Conservation (phyloP, 2,888 invertebrate species). For the Pollenia amentaria region DNA sequence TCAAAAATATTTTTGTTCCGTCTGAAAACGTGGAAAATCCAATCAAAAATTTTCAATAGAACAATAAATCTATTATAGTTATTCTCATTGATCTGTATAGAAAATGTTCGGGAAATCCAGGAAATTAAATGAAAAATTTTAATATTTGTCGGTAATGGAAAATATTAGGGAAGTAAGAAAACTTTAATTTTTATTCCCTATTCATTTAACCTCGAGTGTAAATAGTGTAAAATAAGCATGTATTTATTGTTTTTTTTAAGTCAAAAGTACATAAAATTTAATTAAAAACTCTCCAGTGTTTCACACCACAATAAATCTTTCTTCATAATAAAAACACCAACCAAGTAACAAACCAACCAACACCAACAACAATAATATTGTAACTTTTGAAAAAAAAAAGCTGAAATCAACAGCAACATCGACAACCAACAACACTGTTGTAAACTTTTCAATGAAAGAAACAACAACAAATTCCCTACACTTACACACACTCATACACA, state of each 20-base stretch:
- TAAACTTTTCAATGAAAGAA: slow-evolving; percentile 49
- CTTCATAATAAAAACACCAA: slow-evolving; percentile 38
- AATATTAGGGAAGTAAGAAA: too few relatives aligned
- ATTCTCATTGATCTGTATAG: too few relatives aligned
- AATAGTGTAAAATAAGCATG: neutral
- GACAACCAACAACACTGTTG: slow-evolving; percentile 16
- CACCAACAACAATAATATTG: slow-evolving; percentile 7
- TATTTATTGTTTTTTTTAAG: neutral
- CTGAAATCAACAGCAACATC: slow-evolving; percentile 16
- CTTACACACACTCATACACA: neutral
- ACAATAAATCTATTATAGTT: too few relatives aligned
- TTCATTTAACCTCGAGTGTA: neutral
- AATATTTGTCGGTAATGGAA: too few relatives aligned
- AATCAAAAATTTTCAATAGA: too few relatives aligned
- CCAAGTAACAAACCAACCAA: slow-evolving; percentile 18
- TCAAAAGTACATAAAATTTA: slow-evolving; percentile 63
- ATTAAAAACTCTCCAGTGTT: slow-evolving; percentile 67
- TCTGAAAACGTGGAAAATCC: too few relatives aligned
- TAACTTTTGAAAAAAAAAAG: slow-evolving; percentile 14
- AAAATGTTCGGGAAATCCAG: too few relatives aligned
- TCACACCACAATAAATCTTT: slow-evolving; percentile 63
- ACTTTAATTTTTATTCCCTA: neutral
- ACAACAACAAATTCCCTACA: slow-evolving; percentile 11
- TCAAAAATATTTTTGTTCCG: too few relatives aligned
- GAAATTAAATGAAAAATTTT: too few relatives aligned